Percentiles rank a stretch among this genome's conserved stretches.
These are phyloP conservation scores for Eremobia ochroleuca DNA, from an alignment of 2,888 invertebrate genomes.

Conservation along the genomic window DNA sequence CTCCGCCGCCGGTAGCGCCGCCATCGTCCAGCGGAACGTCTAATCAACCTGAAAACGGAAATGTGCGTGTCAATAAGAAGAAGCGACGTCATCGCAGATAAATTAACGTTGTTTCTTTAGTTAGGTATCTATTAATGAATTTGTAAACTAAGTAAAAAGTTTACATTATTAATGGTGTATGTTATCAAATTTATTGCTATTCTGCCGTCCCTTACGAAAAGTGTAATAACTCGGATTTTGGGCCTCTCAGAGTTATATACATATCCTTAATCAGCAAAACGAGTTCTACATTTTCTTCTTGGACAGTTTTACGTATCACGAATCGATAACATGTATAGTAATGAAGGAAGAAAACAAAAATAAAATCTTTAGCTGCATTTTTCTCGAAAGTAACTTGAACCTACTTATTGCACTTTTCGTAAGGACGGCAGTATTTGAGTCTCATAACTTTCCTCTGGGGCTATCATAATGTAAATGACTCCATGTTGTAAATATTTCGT, in stretches of 20 bases:
- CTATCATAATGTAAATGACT: slow-evolving; percentile 71
- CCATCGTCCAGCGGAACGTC: slow-evolving; percentile 71
- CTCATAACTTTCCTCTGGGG: slow-evolving; percentile 78
- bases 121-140: slow-evolving; percentile 61
- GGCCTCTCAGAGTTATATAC: too few relatives aligned
- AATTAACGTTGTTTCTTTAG: slow-evolving; percentile 64
- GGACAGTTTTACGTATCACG: too few relatives aligned
- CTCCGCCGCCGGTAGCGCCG: slow-evolving; percentile 60
- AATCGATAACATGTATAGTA: too few relatives aligned
- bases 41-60: slow-evolving; percentile 70
- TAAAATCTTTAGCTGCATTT: too few relatives aligned
- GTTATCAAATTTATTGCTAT: slow-evolving; percentile 76
- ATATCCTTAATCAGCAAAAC: too few relatives aligned
- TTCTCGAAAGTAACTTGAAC: too few relatives aligned
- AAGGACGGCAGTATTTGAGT: too few relatives aligned
- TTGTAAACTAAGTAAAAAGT: slow-evolving; percentile 67
- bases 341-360: too few relatives aligned
- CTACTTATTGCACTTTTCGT: too few relatives aligned
- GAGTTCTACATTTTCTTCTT: too few relatives aligned
- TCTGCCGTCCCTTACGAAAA: too few relatives aligned
- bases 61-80: slow-evolving; percentile 80
- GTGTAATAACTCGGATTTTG: too few relatives aligned
- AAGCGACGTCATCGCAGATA: slow-evolving; percentile 86
- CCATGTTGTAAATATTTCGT: slow-evolving; percentile 79
- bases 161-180: slow-evolving; percentile 69